A percentile compares a stretch with the other conserved stretches of the same genome.
Conservation (phyloP, 2,113 vertebrate genomes). For the Anguilla rostrata region DNA sequence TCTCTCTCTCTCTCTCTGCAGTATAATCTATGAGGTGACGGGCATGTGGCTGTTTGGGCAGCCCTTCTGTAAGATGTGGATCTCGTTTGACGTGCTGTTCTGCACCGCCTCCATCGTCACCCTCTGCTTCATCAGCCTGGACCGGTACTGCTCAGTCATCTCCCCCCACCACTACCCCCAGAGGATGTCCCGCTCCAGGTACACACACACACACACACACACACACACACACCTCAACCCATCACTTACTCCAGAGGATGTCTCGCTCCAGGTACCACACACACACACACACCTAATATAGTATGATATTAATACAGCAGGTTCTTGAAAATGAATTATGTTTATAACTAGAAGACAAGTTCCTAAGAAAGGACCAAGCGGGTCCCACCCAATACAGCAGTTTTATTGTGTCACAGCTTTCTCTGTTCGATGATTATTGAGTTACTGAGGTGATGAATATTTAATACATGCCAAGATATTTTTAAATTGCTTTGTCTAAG, state of each 20-base stretch:
- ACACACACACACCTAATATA: neutral
- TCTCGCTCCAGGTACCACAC: slow-evolving; percentile 61
- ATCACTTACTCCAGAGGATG: slow-evolving; percentile 52
- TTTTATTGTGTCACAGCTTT: neutral
- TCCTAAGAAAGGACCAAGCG: neutral
- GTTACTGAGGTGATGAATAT: neutral
- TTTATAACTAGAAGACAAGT: no score
- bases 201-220: slow-evolving; percentile 1
- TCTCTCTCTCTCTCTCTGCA: slow-evolving; percentile 15
- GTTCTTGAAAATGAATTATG: neutral
- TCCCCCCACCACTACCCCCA: slow-evolving; percentile 62
- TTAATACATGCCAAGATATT: neutral
- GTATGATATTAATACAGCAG: neutral
- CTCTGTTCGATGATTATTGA: neutral
- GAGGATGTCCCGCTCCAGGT: slow-evolving; percentile 69
- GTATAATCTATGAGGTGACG: slow-evolving; percentile 68
- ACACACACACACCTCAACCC: neutral
- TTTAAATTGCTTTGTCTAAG: neutral
- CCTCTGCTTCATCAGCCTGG: slow-evolving; percentile 68
- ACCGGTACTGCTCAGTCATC: slow-evolving; percentile 68
- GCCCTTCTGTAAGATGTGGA: slow-evolving; percentile 72
- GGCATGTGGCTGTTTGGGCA: slow-evolving; percentile 66
- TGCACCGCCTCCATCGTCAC: slow-evolving; percentile 68
- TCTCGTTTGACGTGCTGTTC: slow-evolving; percentile 72
- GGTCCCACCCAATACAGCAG: neutral